Evolutionary conservation across 1,140 invertebrate genomes (phyloP).

Genomic region (Neodiprion lecontei): DNA sequence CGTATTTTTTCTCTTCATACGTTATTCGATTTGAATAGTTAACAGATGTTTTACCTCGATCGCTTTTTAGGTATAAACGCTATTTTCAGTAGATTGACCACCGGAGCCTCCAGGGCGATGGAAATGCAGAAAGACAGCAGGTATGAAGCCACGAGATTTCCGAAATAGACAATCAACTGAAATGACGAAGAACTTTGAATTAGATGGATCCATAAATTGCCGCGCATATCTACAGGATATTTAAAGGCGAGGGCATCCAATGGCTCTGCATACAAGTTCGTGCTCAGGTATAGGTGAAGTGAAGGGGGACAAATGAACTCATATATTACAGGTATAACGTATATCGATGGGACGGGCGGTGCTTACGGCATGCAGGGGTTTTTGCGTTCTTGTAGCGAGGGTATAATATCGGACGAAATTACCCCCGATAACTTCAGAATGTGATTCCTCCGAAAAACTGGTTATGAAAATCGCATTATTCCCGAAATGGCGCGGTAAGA

Average conservation of each 20-base stretch:
- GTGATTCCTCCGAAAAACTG: not conserved
- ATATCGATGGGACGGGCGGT: not conserved
- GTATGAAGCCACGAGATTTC: slow-evolving; percentile 80
- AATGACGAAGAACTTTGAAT: slow-evolving; percentile 40
- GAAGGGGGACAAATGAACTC: no score
- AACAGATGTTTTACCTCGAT: slow-evolving; percentile 42
- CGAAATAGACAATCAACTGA: slow-evolving; percentile 79
- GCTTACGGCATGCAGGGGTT: not conserved
- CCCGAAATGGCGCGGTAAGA: not conserved
- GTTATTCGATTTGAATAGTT: not conserved
- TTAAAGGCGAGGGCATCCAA: no score
- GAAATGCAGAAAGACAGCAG: slow-evolving; percentile 79
- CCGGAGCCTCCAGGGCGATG: slow-evolving; percentile 78
- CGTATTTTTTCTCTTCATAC: not conserved
- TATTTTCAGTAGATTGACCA: slow-evolving; percentile 79
- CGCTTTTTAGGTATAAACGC: slow-evolving; percentile 46
- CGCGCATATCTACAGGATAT: not conserved
- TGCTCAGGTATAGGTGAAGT: no score
- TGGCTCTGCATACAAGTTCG: no score
- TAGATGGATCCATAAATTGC: not conserved
- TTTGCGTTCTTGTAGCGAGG: not conserved
- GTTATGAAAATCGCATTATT: not conserved
- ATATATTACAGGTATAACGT: no score
- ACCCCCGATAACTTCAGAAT: no score
- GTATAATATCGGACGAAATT: not conserved